phyloP scores from a whole-genome alignment of 2,113 vertebrate species.

The Polyodon spathula region DNA sequence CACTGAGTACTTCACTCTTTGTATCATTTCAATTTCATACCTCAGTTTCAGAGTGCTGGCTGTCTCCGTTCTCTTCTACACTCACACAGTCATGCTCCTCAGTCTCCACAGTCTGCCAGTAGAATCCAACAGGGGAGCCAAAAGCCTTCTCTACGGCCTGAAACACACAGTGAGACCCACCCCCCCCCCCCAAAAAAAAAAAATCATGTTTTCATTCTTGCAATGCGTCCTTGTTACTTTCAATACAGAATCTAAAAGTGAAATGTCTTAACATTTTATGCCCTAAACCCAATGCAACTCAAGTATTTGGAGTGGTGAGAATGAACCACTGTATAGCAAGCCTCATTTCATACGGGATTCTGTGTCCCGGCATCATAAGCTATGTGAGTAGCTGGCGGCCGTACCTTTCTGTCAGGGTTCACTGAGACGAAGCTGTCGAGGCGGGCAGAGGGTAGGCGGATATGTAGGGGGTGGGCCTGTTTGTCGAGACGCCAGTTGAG shows the following conservation, averaged over 20 bases:
- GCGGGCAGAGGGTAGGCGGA: slow-evolving; percentile 35
- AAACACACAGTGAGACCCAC: slow-evolving; percentile 20
- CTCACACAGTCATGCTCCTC: slow-evolving; percentile 41
- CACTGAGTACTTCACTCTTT: too few species aligned
- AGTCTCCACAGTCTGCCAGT: slow-evolving; percentile 58
- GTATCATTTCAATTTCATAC: slow-evolving; percentile 24
- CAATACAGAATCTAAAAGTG: too few species aligned
- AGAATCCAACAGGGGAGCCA: slow-evolving; percentile 45
- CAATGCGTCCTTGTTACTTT: too few species aligned
- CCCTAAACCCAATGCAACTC: too few species aligned
- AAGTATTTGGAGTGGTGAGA: too few species aligned
- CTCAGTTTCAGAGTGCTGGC: slow-evolving; percentile 39
- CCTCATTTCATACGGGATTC: too few species aligned
- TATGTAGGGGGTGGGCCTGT: slow-evolving; percentile 23
- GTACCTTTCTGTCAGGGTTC: slow-evolving; percentile 43
- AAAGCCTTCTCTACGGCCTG: slow-evolving; percentile 51
- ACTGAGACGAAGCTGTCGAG: slow-evolving; percentile 38
- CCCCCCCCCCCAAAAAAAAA: slow-evolving; percentile 3
- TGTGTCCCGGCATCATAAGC: too few species aligned
- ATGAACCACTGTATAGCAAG: too few species aligned
- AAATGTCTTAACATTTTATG: too few species aligned
- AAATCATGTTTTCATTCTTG: slow-evolving; percentile 7
- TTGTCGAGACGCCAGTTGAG: slow-evolving; percentile 31
- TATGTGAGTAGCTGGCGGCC: background rate
- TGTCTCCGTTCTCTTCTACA: slow-evolving; percentile 26